Evolutionary conservation across 1,140 invertebrate genomes (phyloP).

Genomic region (Lasioglossum albipes): DNA sequence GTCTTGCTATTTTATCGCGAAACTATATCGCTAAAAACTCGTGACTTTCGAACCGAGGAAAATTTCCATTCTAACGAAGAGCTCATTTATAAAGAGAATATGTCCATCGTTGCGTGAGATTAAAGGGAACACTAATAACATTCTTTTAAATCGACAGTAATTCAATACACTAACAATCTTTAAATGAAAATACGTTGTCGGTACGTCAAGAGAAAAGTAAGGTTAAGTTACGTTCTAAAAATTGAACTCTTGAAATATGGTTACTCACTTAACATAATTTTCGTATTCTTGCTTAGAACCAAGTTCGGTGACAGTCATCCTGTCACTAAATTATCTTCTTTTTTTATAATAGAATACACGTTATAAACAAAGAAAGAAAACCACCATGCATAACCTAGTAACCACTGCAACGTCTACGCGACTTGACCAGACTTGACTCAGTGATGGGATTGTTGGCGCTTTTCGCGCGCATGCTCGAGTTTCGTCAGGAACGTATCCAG

Average conservation of each 20-base stretch:
- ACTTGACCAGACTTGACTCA: too few relatives aligned
- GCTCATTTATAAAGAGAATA: not conserved
- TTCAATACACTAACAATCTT: not conserved
- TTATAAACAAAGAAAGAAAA: not conserved
- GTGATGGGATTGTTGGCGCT: too few relatives aligned
- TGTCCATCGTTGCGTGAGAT: not conserved
- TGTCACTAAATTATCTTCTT: slow-evolving; percentile 24
- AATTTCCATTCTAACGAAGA: not conserved
- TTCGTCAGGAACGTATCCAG: too few relatives aligned
- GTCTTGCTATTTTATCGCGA: slow-evolving; percentile 7
- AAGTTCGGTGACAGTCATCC: slow-evolving; percentile 58
- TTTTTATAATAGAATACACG: not conserved
- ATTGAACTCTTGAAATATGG: not conserved
- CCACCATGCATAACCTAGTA: not conserved
- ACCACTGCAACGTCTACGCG: slow-evolving; percentile 40
- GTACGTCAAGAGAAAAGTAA: not conserved
- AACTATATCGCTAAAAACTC: slow-evolving; percentile 23
- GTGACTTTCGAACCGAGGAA: slow-evolving; percentile 3
- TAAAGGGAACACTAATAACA: not conserved
- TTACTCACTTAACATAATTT: slow-evolving; percentile 67
- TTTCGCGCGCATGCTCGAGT: too few relatives aligned
- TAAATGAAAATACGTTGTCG: not conserved
- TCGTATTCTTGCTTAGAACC: slow-evolving; percentile 55
- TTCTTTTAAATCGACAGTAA: not conserved
- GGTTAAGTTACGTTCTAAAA: not conserved